These are phyloP conservation scores for Peromyscus melanophrys DNA, from an alignment of 2,797 vertebrate species.

Conservation along the genomic window DNA sequence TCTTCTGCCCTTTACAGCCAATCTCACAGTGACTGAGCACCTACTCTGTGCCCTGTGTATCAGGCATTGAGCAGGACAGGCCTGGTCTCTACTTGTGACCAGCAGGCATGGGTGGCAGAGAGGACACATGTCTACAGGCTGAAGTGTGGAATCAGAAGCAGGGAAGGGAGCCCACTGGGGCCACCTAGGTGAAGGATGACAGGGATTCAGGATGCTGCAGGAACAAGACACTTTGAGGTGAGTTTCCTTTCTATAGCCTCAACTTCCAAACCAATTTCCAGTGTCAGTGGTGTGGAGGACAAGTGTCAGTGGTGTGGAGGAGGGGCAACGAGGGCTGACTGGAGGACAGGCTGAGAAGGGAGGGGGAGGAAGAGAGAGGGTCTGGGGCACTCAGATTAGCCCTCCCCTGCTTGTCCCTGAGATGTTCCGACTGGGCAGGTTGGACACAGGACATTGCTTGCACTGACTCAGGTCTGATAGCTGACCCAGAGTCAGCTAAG, in stretches of 20 bases:
- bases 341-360: not conserved
- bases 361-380: not conserved
- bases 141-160: not conserved
- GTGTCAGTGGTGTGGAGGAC: not conserved
- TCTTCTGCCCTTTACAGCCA: too few relatives aligned
- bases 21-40: not conserved
- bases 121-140: not conserved
- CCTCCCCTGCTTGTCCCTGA: not conserved
- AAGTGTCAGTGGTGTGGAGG: not conserved
- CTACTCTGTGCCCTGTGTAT: not conserved
- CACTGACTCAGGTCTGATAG: not conserved
- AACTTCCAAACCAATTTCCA: not conserved
- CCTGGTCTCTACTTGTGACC: not conserved
- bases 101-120: not conserved
- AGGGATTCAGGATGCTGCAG: not conserved
- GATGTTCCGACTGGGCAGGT: too few relatives aligned
- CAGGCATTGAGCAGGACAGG: not conserved
- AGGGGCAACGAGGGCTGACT: not conserved
- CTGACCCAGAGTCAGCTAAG: not conserved
- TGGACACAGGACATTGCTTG: not conserved
- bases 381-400: too few relatives aligned
- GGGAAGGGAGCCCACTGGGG: not conserved
- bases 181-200: not conserved
- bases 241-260: not conserved
- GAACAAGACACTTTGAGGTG: not conserved